Evolutionary conservation across 2,113 vertebrate genomes (phyloP), one percentile per base, ranked within the genome.

Genomic region (Nothocercus julius): DNA sequence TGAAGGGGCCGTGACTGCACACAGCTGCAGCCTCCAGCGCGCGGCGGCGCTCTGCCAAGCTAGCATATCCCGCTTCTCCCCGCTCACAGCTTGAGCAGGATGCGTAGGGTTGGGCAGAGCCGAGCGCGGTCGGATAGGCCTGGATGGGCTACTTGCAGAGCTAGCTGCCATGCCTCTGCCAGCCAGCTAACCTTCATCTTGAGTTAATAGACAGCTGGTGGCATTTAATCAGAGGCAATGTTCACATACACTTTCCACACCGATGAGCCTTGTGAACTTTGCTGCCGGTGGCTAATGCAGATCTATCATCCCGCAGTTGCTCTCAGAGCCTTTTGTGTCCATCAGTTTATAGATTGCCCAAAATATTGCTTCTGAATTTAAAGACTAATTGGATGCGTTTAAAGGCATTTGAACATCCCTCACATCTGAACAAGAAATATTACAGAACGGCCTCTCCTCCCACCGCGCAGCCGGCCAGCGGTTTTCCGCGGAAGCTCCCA

Each of bases 291-390:
- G 38, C 21, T 79, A 85, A 82, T 51, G 79, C 28, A 91, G 36
- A 36, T 62, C 70, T 76, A 61, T 61, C 75, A 3, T 84, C 87
- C 56, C 72, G 84, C 11, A 4, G 30, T 28, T 80, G 79, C 27
- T 92, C 67, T 22, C 5, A 6, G 49, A 85, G 44, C 44, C 38
- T 85, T 85, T 76, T 53, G 38, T 69, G 75, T 58, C 59, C 14
- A 11, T 10, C 45, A 58, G 63, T 83, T 93, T 92, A 89, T 11
- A 61, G 75, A 93, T 83, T 66, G 66, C 58, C 82, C 70, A 74
- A 82, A 91, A 91, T 85, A 93, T 77, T 80, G 54, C 62, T 94
- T 85, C 82, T 91, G 92, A 90, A 82, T 87, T 91, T 61, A 83
- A 77, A 87, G 44, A 22, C 54, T 62, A 66, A 91, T 42, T 78